Conservation (phyloP, 1,140 invertebrate species). For the Linepithema humile region DNA sequence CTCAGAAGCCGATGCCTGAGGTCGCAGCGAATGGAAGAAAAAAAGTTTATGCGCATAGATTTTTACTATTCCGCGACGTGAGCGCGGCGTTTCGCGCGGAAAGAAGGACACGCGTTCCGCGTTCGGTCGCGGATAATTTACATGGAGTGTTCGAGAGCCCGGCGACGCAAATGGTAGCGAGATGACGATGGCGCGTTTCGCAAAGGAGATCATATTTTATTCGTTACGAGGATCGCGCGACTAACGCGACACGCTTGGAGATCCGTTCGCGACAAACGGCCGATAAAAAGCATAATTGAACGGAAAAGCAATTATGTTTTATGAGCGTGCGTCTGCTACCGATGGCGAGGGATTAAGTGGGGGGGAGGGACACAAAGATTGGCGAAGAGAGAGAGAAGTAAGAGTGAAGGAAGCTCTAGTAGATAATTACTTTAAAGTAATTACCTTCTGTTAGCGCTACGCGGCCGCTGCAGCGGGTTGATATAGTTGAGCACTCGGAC, state of each 20-base stretch:
- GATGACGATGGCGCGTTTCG: background rate
- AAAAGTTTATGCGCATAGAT: conserved; percentile 7
- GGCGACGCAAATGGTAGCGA: background rate
- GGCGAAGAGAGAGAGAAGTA: conserved; percentile 33
- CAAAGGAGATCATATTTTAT: conserved; percentile 28
- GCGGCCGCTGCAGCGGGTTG: background rate
- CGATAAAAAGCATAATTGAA: conserved; percentile 69
- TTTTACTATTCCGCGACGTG: background rate
- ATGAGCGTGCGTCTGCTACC: conserved; percentile 51
- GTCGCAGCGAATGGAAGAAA: background rate
- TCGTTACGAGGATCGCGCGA: background rate
- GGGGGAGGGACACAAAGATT: background rate
- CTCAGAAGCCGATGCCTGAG: background rate
- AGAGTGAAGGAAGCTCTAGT: conserved; percentile 60
- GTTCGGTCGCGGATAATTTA: background rate
- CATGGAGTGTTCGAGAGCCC: background rate
- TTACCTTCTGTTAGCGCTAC: conserved; percentile 76
- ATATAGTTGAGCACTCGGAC: background rate
- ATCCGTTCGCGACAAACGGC: conserved; percentile 35
- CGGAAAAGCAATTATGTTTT: conserved; percentile 68
- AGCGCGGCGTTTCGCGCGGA: background rate
- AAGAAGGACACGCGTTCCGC: background rate
- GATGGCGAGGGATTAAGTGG: conserved; percentile 21
- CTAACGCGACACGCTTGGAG: conserved; percentile 9
- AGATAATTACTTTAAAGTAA: conserved; percentile 82